Conservation (phyloP, 2,113 vertebrate genomes). For the Desmodus rotundus region DNA sequence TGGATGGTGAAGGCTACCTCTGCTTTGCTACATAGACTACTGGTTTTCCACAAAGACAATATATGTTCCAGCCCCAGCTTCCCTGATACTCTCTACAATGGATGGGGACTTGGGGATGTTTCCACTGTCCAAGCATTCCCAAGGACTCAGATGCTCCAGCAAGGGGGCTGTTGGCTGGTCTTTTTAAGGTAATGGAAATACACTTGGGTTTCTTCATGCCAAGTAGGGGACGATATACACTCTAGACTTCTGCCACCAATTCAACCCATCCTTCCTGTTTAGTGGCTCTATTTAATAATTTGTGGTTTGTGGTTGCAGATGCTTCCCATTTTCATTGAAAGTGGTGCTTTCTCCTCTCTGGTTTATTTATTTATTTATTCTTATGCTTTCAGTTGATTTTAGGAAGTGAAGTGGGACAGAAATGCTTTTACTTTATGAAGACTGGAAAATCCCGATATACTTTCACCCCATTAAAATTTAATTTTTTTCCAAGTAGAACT, state of each 20-base stretch:
- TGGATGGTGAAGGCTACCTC: not conserved
- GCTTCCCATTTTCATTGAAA: not conserved
- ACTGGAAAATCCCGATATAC: not conserved
- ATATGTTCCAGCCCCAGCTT: not conserved
- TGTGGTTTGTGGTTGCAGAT: not conserved
- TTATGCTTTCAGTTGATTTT: not conserved
- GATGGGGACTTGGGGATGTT: not conserved
- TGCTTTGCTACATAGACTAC: not conserved
- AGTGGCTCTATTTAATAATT: not conserved
- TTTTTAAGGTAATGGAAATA: not conserved
- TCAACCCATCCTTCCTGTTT: not conserved
- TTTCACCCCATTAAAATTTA: not conserved
- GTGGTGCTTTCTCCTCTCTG: not conserved
- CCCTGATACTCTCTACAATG: no score
- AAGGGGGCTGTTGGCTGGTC: not conserved
- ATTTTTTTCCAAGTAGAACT: not conserved
- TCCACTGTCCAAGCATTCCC: not conserved
- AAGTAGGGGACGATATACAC: no score
- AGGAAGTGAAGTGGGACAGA: not conserved
- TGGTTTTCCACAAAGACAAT: not conserved
- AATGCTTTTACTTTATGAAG: not conserved
- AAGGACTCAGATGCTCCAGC: not conserved
- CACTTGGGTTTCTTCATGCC: not conserved
- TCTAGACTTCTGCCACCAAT: not conserved
- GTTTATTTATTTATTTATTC: not conserved